A percentile compares a stretch with the other conserved stretches of the same genome.
Evolutionary conservation across 2,797 vertebrate genomes (phyloP).

Genomic region (Chaetophractus vellerosus): DNA sequence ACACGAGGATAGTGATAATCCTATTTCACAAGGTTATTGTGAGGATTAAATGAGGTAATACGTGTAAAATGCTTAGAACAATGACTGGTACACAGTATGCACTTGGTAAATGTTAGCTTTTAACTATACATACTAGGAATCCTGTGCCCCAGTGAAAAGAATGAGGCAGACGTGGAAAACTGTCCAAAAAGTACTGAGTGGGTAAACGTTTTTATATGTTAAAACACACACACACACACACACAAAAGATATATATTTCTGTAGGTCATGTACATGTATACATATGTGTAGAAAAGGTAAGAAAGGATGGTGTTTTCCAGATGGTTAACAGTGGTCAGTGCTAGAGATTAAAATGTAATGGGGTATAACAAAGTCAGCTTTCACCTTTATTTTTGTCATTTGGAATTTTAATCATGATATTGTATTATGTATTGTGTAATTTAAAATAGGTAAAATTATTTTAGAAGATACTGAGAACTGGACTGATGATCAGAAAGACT

Average conservation of each 20-base stretch:
- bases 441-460: constrained; percentile 48
- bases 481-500: constrained; percentile 11
- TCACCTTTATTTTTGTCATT: constrained; percentile 46
- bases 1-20: not conserved
- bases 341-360: not conserved
- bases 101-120: not conserved
- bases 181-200: not conserved
- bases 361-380: not conserved
- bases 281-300: not conserved
- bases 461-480: not conserved
- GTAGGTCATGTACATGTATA: not conserved
- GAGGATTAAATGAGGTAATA: constrained; percentile 19
- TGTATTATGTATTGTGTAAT: not conserved
- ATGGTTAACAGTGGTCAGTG: not conserved
- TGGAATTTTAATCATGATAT: constrained; percentile 25
- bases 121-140: constrained; percentile 10
- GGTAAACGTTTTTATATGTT: constrained; percentile 3
- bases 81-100: not conserved
- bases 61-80: not conserved
- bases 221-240: too few relatives aligned
- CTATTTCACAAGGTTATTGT: not conserved
- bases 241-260: not conserved
- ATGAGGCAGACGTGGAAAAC: not conserved
- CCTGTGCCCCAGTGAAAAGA: constrained; percentile 17
- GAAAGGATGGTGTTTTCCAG: constrained; percentile 6